A percentile compares a stretch with the other conserved stretches of the same genome.
These are phyloP conservation scores for Sphaerophoria rueppellii DNA, from an alignment of 2,888 invertebrate species.

Conservation along the genomic window DNA sequence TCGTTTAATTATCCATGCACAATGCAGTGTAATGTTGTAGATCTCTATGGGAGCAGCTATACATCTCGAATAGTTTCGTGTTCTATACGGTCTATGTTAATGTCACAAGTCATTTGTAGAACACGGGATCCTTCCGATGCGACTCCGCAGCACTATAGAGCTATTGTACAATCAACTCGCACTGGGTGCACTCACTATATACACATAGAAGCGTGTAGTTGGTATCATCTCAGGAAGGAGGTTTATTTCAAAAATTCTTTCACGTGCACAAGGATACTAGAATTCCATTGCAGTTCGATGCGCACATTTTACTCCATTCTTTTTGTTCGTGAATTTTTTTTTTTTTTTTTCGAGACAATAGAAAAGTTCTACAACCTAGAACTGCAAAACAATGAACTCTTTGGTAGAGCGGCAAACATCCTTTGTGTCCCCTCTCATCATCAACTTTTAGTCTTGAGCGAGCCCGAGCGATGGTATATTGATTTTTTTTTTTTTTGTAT, in stretches of 20 bases:
- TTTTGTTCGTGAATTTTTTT: conserved; percentile 38
- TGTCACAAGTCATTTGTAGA: conserved; percentile 73
- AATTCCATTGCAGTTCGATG: conserved; percentile 73
- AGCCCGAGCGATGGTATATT: not conserved
- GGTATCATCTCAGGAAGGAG: conserved; percentile 32
- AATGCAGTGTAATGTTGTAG: conserved; percentile 50
- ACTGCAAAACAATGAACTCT: conserved; percentile 70
- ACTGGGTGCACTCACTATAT: not conserved
- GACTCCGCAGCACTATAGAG: conserved; percentile 13
- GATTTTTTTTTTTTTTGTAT: conserved; percentile 10
- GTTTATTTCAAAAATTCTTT: conserved; percentile 69
- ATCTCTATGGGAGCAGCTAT: not conserved
- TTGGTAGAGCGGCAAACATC: conserved; percentile 40
- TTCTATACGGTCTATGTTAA: conserved; percentile 61
- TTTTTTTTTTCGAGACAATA: conserved; percentile 35
- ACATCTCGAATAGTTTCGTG: not conserved
- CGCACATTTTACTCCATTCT: conserved; percentile 64
- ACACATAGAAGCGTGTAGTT: not conserved
- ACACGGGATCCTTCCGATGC: conserved; percentile 67
- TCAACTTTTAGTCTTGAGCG: not conserved
- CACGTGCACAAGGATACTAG: conserved; percentile 71
- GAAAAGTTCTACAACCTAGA: conserved; percentile 69
- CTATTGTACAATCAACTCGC: conserved; percentile 4
- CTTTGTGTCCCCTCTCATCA: conserved; percentile 11
- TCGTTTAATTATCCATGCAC: conserved; percentile 72